Conservation (phyloP, 2,797 vertebrate species). For the Benthosema pterotum region DNA sequence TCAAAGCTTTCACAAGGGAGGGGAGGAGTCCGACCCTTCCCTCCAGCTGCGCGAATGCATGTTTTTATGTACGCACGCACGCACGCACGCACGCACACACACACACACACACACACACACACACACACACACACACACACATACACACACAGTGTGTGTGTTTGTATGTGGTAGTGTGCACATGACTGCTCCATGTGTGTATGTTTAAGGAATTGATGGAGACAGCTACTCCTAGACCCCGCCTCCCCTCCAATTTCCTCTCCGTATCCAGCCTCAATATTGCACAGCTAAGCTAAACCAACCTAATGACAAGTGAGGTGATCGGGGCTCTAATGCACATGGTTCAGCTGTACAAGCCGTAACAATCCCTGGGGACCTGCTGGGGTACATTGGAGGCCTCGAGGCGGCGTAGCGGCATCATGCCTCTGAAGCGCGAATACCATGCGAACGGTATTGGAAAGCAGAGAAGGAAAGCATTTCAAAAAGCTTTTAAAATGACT, state of each 20-base stretch:
- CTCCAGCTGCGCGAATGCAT: background rate
- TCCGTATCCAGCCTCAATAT: slow-evolving; percentile 1
- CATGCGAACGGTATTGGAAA: slow-evolving; percentile 1
- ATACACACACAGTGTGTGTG: background rate
- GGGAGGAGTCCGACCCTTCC: background rate
- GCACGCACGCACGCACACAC: too few species aligned
- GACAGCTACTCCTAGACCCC: too few species aligned
- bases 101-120: too few species aligned
- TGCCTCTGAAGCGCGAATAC: slow-evolving; percentile 7
- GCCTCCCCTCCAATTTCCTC: background rate
- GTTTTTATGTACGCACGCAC: too few species aligned
- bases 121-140: too few species aligned
- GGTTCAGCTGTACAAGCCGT: slow-evolving; percentile 5
- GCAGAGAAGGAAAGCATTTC: too few species aligned
- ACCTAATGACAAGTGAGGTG: background rate
- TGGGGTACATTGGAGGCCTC: background rate
- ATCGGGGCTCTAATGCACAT: background rate
- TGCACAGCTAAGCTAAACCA: background rate
- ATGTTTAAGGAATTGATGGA: background rate
- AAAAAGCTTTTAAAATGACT: too few species aligned
- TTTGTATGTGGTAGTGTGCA: background rate
- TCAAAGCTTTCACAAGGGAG: slow-evolving; percentile 1
- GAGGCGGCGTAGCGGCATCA: background rate
- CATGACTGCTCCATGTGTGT: background rate
- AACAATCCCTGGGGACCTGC: background rate